Conservation (phyloP, 2,113 vertebrate genomes). For the Cololabis saira region DNA sequence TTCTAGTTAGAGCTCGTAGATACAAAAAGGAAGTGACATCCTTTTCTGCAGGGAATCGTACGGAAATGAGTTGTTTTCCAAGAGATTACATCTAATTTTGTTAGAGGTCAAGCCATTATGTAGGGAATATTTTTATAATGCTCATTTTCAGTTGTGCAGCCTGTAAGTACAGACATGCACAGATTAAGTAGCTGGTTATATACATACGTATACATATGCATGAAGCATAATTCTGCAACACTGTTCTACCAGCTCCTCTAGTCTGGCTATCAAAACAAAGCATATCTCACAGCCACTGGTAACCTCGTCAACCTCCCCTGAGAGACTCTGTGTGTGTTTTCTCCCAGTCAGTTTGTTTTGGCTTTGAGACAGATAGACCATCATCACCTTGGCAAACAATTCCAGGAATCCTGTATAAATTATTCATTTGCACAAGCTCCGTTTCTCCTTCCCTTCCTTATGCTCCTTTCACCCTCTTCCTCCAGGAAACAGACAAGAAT, state of each 20-base stretch:
- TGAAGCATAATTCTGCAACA: conserved; percentile 44
- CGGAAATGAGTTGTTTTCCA: conserved; percentile 37
- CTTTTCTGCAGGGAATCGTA: conserved; percentile 29
- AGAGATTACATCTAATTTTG: conserved; percentile 42
- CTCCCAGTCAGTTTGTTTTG: conserved; percentile 79
- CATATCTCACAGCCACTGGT: conserved; percentile 56
- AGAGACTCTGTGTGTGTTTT: conserved; percentile 57
- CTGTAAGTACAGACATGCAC: neutral
- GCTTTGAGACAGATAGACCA: conserved; percentile 81
- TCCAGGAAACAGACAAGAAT: conserved; percentile 53
- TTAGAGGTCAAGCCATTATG: conserved; percentile 8
- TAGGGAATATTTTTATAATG: conserved; percentile 4
- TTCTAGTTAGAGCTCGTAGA: conserved; percentile 47
- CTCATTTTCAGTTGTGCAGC: conserved; percentile 12
- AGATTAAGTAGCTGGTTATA: neutral
- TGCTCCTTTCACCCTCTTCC: conserved; percentile 48
- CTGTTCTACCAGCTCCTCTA: conserved; percentile 28
- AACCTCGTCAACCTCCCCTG: conserved; percentile 58
- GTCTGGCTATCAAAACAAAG: conserved; percentile 61
- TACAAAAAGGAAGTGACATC: conserved; percentile 32
- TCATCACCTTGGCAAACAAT: conserved; percentile 86
- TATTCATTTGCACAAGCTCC: conserved; percentile 83
- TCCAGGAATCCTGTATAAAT: conserved; percentile 85
- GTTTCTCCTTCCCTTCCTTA: conserved; percentile 35
- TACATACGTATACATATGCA: conserved; percentile 1